phyloP scores from a whole-genome alignment of 2,797 vertebrate species.

The Triplophysa yarkandensis region DNA sequence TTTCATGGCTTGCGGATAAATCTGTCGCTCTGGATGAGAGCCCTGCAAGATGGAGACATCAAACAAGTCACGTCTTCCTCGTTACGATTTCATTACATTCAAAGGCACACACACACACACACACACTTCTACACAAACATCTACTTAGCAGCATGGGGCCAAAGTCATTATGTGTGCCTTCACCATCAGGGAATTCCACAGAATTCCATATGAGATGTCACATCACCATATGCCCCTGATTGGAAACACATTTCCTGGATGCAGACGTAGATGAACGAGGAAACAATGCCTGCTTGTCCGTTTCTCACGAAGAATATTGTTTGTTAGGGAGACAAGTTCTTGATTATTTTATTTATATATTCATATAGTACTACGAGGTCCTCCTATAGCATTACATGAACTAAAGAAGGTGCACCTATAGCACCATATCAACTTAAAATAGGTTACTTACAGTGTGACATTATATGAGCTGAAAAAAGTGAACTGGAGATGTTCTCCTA shows the following conservation, averaged over 20 bases:
- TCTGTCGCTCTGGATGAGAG: slow-evolving; percentile 49
- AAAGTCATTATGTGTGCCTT: slow-evolving; percentile 9
- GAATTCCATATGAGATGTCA: slow-evolving; percentile 7
- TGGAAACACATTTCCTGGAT: slow-evolving; percentile 8
- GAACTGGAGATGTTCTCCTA: too few species aligned
- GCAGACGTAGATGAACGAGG: not conserved
- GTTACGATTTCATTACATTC: slow-evolving; percentile 54
- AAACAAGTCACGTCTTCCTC: slow-evolving; percentile 49
- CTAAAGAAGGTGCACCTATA: not conserved
- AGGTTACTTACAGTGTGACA: too few species aligned
- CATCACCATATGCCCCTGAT: not conserved
- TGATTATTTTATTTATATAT: not conserved
- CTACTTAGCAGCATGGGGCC: slow-evolving; percentile 37
- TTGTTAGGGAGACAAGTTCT: not conserved
- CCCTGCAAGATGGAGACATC: slow-evolving; percentile 50
- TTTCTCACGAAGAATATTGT: not conserved
- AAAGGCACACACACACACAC: slow-evolving; percentile 26
- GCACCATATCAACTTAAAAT: too few species aligned
- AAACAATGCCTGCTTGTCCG: not conserved
- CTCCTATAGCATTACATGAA: not conserved
- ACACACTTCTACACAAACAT: slow-evolving; percentile 38
- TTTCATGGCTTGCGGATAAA: slow-evolving; percentile 53
- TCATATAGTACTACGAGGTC: too few species aligned
- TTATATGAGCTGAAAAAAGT: too few species aligned
- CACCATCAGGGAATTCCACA: slow-evolving; percentile 16